Evolutionary conservation across 2,888 invertebrate genomes (phyloP).

Genomic region (Phragmatobia fuliginosa): DNA sequence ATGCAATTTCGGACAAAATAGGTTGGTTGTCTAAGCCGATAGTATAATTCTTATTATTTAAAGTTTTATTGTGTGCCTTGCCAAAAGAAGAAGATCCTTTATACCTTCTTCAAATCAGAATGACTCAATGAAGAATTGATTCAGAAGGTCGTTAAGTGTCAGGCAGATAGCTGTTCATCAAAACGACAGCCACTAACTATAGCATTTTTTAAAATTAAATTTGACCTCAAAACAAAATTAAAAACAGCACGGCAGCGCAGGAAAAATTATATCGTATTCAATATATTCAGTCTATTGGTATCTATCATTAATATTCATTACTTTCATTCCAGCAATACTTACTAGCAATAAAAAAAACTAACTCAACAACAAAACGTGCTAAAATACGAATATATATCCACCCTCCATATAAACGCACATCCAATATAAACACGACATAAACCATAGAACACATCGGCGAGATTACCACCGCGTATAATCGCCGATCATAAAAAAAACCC

Average conservation of each 20-base stretch:
- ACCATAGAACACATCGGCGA: conserved; percentile 46
- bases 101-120: too few species aligned
- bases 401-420: conserved; percentile 19
- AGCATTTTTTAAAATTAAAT: background rate
- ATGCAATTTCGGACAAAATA: background rate
- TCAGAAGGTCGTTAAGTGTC: too few species aligned
- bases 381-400: conserved; percentile 16
- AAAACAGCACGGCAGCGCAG: too few species aligned
- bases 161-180: too few species aligned
- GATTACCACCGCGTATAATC: conserved; percentile 71
- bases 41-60: too few species aligned
- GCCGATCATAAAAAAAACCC: conserved; percentile 69
- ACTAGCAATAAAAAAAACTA: conserved; percentile 7
- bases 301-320: background rate
- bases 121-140: too few species aligned
- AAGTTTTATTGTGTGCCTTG: too few species aligned
- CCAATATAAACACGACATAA: conserved; percentile 48
- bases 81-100: too few species aligned
- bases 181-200: background rate
- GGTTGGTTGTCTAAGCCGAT: too few species aligned
- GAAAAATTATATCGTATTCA: background rate
- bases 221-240: background rate
- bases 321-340: background rate
- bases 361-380: conserved; percentile 9
- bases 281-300: background rate